Percentiles rank a stretch among this genome's conserved stretches.
Conservation (phyloP, 1,140 invertebrate genomes). For the Carposina sasakii region DNA sequence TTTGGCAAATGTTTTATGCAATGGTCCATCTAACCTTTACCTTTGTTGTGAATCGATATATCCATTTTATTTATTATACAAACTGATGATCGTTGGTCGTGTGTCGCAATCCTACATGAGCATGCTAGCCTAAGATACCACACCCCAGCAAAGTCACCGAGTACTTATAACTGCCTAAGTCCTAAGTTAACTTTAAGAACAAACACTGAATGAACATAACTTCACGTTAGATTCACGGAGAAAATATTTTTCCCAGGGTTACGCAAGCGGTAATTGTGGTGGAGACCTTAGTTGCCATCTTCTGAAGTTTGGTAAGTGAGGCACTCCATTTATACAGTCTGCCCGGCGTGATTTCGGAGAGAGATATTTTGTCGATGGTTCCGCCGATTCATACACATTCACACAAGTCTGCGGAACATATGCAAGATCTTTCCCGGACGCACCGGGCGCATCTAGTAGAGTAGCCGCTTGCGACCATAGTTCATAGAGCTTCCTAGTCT, state of each 20-base stretch:
- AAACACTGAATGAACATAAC: conserved; percentile 62
- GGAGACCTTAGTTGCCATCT: conserved; percentile 72
- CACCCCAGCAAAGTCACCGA: conserved; percentile 49
- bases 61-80: too few species aligned
- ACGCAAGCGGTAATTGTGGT: conserved; percentile 72
- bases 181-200: conserved; percentile 52
- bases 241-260: conserved; percentile 73
- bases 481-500: conserved; percentile 49
- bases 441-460: conserved; percentile 63
- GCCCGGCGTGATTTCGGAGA: conserved; percentile 70
- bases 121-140: conserved; percentile 59
- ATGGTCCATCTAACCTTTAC: too few species aligned
- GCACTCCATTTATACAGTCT: conserved; percentile 70
- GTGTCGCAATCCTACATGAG: conserved; percentile 41
- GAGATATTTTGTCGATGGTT: conserved; percentile 72
- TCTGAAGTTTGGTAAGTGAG: conserved; percentile 71
- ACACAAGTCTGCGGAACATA: conserved; percentile 66
- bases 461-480: conserved; percentile 60
- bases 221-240: conserved; percentile 72
- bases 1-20: too few species aligned
- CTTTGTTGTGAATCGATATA: too few species aligned
- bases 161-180: conserved; percentile 40
- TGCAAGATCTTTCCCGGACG: conserved; percentile 68
- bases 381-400: conserved; percentile 58
- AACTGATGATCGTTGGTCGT: too few species aligned